A percentile compares a stretch with the other conserved stretches of the same genome.
These are phyloP conservation scores for Tetropium fuscum DNA, from an alignment of 2,888 invertebrate species.

Conservation along the genomic window DNA sequence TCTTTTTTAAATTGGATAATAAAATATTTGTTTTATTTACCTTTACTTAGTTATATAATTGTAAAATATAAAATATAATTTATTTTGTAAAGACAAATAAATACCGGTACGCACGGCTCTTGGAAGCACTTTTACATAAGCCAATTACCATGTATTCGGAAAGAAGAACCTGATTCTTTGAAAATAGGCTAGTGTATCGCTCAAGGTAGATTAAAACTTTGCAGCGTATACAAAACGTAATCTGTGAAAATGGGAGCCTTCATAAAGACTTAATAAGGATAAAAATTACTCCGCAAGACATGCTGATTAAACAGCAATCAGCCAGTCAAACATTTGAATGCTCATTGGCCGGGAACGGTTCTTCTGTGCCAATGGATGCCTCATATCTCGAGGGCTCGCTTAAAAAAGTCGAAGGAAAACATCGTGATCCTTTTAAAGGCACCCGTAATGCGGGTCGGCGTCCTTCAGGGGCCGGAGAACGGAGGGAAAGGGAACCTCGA, in stretches of 20 bases:
- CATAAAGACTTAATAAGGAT: conserved; percentile 60
- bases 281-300: conserved; percentile 63
- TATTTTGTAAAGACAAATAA: no score
- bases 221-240: conserved; percentile 56
- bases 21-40: no score
- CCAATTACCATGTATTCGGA: no score
- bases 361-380: conserved; percentile 56
- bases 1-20: no score
- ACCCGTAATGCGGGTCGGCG: conserved; percentile 21
- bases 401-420: conserved; percentile 61
- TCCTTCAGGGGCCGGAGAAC: conserved; percentile 1
- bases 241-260: conserved; percentile 50
- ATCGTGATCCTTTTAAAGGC: conserved; percentile 61
- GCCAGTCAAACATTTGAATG: conserved; percentile 58
- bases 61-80: no score
- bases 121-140: no score
- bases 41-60: no score
- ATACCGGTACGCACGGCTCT: no score
- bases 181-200: background rate
- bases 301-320: conserved; percentile 64
- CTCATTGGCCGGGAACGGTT: conserved; percentile 48
- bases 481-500: conserved; percentile 3
- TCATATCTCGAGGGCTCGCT: conserved; percentile 61
- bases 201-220: conserved; percentile 32
- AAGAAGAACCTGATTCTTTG: no score